These are phyloP conservation scores for Caenorhabditis tropicalis DNA, from an alignment of 1,140 invertebrate genomes.

Conservation along the genomic window DNA sequence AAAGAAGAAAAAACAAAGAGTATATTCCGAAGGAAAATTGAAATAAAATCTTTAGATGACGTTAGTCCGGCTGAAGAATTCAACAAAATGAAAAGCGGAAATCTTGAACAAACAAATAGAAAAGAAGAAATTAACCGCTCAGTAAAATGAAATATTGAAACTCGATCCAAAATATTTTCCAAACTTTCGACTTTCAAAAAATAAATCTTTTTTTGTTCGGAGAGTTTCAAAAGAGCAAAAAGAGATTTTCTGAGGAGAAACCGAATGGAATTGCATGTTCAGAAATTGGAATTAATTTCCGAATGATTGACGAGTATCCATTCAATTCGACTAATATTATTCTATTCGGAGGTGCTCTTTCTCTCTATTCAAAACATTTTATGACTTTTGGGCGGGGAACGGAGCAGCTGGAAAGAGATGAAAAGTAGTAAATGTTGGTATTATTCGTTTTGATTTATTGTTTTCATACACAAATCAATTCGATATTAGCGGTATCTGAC, in stretches of 20 bases:
- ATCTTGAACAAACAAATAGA: slow-evolving; percentile 36
- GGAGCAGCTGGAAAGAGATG: slow-evolving; percentile 20
- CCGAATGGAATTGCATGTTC: not conserved
- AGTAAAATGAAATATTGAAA: not conserved
- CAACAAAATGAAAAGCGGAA: slow-evolving; percentile 1
- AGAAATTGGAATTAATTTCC: slow-evolving; percentile 31
- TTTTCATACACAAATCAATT: no score
- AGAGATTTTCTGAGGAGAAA: not conserved
- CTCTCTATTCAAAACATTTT: slow-evolving; percentile 6
- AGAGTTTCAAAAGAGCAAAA: not conserved
- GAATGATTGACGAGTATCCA: slow-evolving; percentile 38
- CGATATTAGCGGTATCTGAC: no score
- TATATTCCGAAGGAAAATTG: not conserved
- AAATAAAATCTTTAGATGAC: slow-evolving; percentile 27
- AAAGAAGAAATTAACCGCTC: not conserved
- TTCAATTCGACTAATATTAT: slow-evolving; percentile 23
- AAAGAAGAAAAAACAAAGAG: not conserved
- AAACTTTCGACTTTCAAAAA: not conserved
- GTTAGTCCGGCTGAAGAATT: slow-evolving; percentile 24
- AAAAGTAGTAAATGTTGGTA: slow-evolving; percentile 21
- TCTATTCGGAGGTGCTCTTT: not conserved
- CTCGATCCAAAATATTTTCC: not conserved
- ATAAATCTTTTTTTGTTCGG: not conserved
- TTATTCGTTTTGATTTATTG: slow-evolving; percentile 23
- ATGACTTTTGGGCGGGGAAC: slow-evolving; percentile 18